Evolutionary conservation across 2,113 vertebrate genomes (phyloP).

Genomic region (Salvelinus namaycush): DNA sequence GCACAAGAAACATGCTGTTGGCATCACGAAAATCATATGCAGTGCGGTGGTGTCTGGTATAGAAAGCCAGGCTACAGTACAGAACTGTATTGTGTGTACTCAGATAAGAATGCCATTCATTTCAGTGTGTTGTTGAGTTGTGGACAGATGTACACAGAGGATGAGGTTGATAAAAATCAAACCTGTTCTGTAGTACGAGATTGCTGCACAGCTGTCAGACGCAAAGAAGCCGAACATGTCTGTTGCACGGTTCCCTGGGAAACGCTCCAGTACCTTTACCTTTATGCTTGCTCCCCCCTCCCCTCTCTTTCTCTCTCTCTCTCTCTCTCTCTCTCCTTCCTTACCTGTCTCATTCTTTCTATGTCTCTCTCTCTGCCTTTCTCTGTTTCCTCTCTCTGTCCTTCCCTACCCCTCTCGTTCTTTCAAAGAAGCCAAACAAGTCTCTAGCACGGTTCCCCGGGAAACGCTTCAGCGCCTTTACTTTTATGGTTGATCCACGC

Average conservation of each 20-base stretch:
- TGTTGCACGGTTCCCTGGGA: background rate
- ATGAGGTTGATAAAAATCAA: background rate
- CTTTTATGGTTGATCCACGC: background rate
- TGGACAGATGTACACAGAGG: background rate
- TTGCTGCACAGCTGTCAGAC: slow-evolving; percentile 6
- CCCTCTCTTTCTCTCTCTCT: background rate
- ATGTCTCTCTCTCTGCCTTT: background rate
- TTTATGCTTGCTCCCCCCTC: background rate
- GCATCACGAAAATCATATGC: too few relatives aligned
- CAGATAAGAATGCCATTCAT: too few relatives aligned
- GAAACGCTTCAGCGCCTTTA: background rate
- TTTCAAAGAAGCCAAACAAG: background rate
- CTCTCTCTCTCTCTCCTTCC: slow-evolving; percentile 2
- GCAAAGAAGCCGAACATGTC: background rate
- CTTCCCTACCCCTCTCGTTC: too few relatives aligned
- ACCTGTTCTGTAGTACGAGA: background rate
- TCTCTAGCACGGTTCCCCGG: background rate
- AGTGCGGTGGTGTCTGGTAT: too few relatives aligned
- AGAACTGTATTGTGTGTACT: too few relatives aligned
- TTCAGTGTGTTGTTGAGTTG: background rate
- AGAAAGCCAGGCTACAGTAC: too few relatives aligned
- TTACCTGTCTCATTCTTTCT: too few relatives aligned
- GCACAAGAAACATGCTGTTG: too few relatives aligned
- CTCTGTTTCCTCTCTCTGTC: slow-evolving; percentile 11
- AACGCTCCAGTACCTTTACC: background rate